Evolutionary conservation across 2,888 invertebrate species (phyloP), one percentile per base, ranked within the genome.

Genomic region (Autographa gamma): DNA sequence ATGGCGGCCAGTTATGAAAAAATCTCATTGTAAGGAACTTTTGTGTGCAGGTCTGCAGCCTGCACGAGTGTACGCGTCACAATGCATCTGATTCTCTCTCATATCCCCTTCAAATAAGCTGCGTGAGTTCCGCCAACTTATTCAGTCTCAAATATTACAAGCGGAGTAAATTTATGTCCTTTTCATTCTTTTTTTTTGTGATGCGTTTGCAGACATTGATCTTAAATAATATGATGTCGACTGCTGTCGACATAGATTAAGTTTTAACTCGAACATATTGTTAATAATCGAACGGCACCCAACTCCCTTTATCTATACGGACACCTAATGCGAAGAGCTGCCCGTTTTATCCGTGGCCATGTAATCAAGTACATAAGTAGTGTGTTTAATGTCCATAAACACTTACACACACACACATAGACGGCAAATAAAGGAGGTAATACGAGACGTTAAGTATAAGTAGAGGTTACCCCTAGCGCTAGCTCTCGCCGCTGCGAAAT

Each of bases 1-100:
- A 13, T 19, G 54, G 25, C 54, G 13, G 13, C 19, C 13, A 25
- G 25, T 56, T 56, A 56, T 56, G 54, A 56, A 56, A 56, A 56
- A 56, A 56, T 56, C 54, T 19, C 54, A 19, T 25, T 56, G 54
- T 25, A 56, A 56, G 18, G 54, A 56, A 56, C 54, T 56, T 56
- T 56, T 56, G 54, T 56, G 19, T 25, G 54, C 54, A 19, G 48
- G 25, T 56, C 54, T 25, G 54, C 54, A 54, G 19, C 19, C 54
- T 54, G 54, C 54, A n/a, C 48, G 48, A 56, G 25, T 56, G 19
- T 54, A 54, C 54, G 54, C 19, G 1, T 54, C 54, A 56, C 54
- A 56, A 56, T 56, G 19, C 25, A 25, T 56, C 8, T 54, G 54
- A 19, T 54, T 56, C 54, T 56, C 54, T 56, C 54, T 19, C 54